Evolutionary conservation across 2,797 vertebrate species (phyloP), one percentile per base, ranked within the genome.

Genomic region (Sparus aurata): DNA sequence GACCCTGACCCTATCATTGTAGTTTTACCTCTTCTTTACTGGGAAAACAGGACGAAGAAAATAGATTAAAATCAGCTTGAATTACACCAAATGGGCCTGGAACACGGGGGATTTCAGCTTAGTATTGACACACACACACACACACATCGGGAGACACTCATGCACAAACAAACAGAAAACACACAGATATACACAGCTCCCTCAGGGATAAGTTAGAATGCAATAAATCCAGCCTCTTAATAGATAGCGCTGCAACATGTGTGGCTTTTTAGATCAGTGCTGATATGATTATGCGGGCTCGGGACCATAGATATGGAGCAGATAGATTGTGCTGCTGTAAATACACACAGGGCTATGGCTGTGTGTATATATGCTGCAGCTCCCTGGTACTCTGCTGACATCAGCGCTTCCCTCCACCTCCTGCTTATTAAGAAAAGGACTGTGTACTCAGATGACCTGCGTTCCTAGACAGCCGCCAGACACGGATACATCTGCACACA

Each of bases 261-360:
- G 91, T 86, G 83, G 82, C 74, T 85, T 88, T 88, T 84, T 67
- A 87, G 85, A 91, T 93, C 75, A 88, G 83, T 15, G 58, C 60
- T 82, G 89, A 92, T 89, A 90, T 90, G 89, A 92, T 87, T 91
- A 88, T 87, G 84, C 86, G 82, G 70, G 76, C 74, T 87, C 71
- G 73, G 68, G 82, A 80, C 77, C 73, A 73, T 73, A 85, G 89
- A 90, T 79, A 50, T 73, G 70, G 64, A 76, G 61, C 34, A 82
- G 78, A 86, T 87, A 88, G 76, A 89, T 80, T 75, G 78, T 79
- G 71, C 68, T 50, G 78, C 62, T 84, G 77, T 84, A 84, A 87
- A 87, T 74, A 82, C 75, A 61, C 34, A 77, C 20, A 15, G 27
- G 55, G 49, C 53, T 12, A 25, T 34, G 34, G 34, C 34, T 34